phyloP scores from a whole-genome alignment of 2,888 invertebrate species.

The Steromphala cineraria region DNA sequence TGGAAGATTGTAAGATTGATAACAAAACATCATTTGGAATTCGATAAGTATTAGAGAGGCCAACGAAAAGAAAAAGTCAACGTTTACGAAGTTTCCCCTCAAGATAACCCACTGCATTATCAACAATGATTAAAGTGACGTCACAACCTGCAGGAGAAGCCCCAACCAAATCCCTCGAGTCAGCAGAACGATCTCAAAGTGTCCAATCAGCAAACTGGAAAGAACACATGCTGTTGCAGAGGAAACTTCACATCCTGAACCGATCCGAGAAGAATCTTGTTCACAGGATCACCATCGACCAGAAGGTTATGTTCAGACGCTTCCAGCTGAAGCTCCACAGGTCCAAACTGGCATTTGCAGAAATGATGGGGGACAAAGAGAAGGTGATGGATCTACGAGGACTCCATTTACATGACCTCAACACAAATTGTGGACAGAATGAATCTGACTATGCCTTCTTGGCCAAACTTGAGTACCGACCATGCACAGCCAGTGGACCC shows the following conservation, averaged over 20 bases:
- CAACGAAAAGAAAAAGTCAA: too few species aligned
- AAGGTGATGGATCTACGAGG: conserved; percentile 49
- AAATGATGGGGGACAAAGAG: conserved; percentile 53
- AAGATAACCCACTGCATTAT: too few species aligned
- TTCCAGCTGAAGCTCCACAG: conserved; percentile 57
- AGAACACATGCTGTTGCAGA: conserved; percentile 55
- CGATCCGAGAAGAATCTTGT: conserved; percentile 52
- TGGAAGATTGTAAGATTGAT: too few species aligned
- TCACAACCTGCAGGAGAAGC: neutral
- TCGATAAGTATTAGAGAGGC: too few species aligned
- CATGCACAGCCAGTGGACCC: conserved; percentile 27
- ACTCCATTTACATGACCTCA: conserved; percentile 47
- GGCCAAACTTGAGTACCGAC: conserved; percentile 47
- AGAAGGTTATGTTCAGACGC: conserved; percentile 56
- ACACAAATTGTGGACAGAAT: conserved; percentile 49
- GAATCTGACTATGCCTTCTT: conserved; percentile 55
- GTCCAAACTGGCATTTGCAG: conserved; percentile 53
- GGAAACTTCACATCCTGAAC: conserved; percentile 50
- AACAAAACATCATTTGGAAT: too few species aligned
- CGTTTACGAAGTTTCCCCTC: too few species aligned
- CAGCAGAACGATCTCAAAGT: conserved; percentile 53
- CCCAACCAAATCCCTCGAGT: conserved; percentile 35
- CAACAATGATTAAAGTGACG: neutral
- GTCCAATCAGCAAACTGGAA: conserved; percentile 60
- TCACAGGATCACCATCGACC: conserved; percentile 57